phyloP scores from a whole-genome alignment of 2,797 vertebrate species.

The Corythornis leucogaster region DNA sequence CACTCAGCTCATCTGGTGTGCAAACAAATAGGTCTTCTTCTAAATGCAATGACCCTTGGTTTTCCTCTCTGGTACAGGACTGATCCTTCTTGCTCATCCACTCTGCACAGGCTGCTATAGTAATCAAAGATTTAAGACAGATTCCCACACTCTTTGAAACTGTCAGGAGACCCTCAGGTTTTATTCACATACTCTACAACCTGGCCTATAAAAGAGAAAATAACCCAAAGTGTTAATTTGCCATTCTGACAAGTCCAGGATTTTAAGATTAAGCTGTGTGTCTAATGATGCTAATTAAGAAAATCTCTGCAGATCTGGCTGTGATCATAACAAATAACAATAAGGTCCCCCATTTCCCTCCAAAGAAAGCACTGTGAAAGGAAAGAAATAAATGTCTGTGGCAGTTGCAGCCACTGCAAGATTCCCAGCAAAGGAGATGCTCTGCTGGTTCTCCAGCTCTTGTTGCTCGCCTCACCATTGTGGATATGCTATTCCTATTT shows the following conservation, averaged over 20 bases:
- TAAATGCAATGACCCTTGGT: not conserved
- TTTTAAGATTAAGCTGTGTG: conserved; percentile 68
- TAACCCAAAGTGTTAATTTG: conserved; percentile 18
- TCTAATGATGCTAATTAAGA: conserved; percentile 67
- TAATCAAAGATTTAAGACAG: conserved; percentile 45
- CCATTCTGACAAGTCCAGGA: conserved; percentile 47
- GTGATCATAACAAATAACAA: conserved; percentile 59
- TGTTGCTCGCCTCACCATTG: not conserved
- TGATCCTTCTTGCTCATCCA: not conserved
- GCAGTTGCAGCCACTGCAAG: not conserved
- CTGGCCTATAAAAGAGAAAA: not conserved
- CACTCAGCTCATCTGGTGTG: not conserved
- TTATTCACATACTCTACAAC: conserved; percentile 3
- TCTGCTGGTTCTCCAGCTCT: not conserved
- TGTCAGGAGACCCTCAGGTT: conserved; percentile 26
- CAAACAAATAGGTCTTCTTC: not conserved
- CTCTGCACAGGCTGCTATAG: not conserved
- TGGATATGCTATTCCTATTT: not conserved
- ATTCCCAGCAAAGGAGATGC: not conserved
- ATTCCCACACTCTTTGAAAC: conserved; percentile 51
- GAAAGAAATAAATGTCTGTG: not conserved
- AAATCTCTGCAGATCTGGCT: conserved; percentile 58
- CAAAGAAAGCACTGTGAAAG: conserved; percentile 1
- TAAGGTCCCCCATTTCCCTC: conserved; percentile 27
- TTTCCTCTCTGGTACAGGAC: not conserved